Percentiles rank a stretch among this genome's conserved stretches.
Evolutionary conservation across 2,797 vertebrate genomes (phyloP).

Genomic region (Danio jaintianensis): DNA sequence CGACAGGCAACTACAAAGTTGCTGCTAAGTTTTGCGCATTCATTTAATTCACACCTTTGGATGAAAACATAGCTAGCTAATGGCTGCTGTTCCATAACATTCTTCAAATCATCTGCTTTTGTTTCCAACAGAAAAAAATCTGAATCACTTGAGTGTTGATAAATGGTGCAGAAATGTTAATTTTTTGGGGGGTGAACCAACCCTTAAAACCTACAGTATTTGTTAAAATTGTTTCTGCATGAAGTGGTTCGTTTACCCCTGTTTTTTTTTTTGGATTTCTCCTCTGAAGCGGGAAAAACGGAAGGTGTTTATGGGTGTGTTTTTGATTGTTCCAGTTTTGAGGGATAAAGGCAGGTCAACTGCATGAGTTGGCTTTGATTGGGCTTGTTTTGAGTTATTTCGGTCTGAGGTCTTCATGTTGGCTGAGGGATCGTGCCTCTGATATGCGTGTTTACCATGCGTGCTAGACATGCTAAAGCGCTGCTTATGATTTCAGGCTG

Average conservation of each 20-base stretch:
- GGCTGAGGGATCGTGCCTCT: conserved; percentile 60
- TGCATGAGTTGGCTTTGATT: conserved; percentile 75
- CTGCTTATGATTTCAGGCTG: conserved; percentile 62
- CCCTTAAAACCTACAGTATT: too few species aligned
- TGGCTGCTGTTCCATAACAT: too few species aligned
- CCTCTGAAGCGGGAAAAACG: background rate
- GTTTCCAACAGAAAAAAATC: too few species aligned
- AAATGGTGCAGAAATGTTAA: too few species aligned
- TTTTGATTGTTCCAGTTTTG: conserved; percentile 30
- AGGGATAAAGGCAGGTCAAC: conserved; percentile 50
- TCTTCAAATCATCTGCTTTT: too few species aligned
- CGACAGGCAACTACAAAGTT: too few species aligned
- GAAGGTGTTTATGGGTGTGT: conserved; percentile 25
- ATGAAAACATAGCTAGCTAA: too few species aligned
- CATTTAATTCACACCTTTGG: too few species aligned
- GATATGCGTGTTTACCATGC: conserved; percentile 49
- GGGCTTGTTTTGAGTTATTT: conserved; percentile 75
- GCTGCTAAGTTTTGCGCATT: too few species aligned
- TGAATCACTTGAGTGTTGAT: too few species aligned
- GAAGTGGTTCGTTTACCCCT: background rate
- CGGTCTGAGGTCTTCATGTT: conserved; percentile 71
- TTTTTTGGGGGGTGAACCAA: too few species aligned
- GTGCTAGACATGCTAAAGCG: conserved; percentile 70
- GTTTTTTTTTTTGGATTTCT: background rate
- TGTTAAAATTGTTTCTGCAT: background rate